Evolutionary conservation across 2,797 vertebrate species (phyloP).

Genomic region (Spinibarbus caldwelli): DNA sequence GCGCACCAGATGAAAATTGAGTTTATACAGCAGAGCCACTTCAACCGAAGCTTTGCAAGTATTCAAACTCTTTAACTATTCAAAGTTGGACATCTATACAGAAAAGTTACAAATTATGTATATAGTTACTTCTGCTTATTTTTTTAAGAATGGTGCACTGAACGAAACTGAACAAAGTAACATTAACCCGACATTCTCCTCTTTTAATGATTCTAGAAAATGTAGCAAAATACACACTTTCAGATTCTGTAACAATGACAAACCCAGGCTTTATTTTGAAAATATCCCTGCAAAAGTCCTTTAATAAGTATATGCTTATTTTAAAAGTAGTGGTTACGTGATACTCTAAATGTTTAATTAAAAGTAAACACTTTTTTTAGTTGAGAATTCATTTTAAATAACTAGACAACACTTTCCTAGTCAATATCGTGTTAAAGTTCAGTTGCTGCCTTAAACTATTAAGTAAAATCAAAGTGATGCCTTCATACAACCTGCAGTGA

Average conservation of each 20-base stretch:
- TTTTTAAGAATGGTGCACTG: not conserved
- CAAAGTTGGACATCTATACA: not conserved
- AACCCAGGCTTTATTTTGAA: not conserved
- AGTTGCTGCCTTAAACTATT: not conserved
- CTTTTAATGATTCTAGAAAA: not conserved
- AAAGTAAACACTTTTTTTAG: not conserved
- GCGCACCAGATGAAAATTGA: not conserved
- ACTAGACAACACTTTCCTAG: not conserved
- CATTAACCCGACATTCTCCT: not conserved
- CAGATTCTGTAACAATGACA: not conserved
- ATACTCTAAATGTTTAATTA: not conserved
- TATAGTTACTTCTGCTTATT: not conserved
- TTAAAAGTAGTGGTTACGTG: not conserved
- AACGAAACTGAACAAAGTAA: not conserved
- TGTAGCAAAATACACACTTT: not conserved
- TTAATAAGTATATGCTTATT: not conserved
- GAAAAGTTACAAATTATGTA: not conserved
- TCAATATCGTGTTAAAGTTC: not conserved
- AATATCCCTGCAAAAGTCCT: not conserved
- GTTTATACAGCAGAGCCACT: not conserved
- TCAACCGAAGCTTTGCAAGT: slow-evolving; percentile 22
- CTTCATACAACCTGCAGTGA: not conserved
- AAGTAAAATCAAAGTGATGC: not conserved
- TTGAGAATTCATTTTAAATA: not conserved
- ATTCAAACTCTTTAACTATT: not conserved